Percentiles rank a stretch among this genome's conserved stretches.
These are phyloP conservation scores for Drosophila arizonae DNA, from an alignment of 1,140 invertebrate species.

Conservation along the genomic window DNA sequence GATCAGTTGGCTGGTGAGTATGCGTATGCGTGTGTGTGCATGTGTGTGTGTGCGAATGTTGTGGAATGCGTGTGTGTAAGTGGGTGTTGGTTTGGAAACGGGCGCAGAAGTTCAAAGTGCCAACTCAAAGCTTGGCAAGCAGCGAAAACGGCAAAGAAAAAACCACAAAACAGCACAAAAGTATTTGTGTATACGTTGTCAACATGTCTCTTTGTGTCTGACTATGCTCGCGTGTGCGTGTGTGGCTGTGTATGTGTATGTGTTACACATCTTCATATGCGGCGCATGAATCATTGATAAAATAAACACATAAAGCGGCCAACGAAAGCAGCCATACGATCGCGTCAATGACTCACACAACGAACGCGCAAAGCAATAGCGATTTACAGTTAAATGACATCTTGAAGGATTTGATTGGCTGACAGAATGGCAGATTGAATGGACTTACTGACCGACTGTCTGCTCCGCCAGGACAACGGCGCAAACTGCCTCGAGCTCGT, in stretches of 20 bases:
- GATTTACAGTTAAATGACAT: constrained; percentile 1
- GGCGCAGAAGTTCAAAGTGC: constrained; percentile 58
- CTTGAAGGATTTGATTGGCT: constrained; percentile 7
- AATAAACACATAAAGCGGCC: constrained; percentile 53
- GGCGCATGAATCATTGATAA: constrained; percentile 76
- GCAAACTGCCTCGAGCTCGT: constrained; percentile 42
- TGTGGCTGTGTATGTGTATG: constrained; percentile 27
- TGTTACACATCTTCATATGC: constrained; percentile 68
- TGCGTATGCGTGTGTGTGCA: constrained; percentile 12
- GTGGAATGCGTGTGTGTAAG: constrained; percentile 39
- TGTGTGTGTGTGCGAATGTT: background rate
- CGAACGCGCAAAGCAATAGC: constrained; percentile 10
- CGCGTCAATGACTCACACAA: constrained; percentile 43
- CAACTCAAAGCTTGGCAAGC: constrained; percentile 45
- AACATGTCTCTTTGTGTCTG: constrained; percentile 63
- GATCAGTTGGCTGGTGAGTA: constrained; percentile 95
- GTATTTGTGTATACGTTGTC: constrained; percentile 56
- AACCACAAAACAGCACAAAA: constrained; percentile 28
- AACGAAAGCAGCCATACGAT: constrained; percentile 68
- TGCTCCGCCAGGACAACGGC: constrained; percentile 4
- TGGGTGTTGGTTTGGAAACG: constrained; percentile 44
- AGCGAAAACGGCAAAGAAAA: constrained; percentile 18
- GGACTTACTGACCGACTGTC: too few relatives aligned
- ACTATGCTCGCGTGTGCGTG: constrained; percentile 23
- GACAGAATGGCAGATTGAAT: background rate